These are phyloP conservation scores for Ammodytes dubius DNA, from an alignment of 2,113 vertebrate species.

Conservation along the genomic window DNA sequence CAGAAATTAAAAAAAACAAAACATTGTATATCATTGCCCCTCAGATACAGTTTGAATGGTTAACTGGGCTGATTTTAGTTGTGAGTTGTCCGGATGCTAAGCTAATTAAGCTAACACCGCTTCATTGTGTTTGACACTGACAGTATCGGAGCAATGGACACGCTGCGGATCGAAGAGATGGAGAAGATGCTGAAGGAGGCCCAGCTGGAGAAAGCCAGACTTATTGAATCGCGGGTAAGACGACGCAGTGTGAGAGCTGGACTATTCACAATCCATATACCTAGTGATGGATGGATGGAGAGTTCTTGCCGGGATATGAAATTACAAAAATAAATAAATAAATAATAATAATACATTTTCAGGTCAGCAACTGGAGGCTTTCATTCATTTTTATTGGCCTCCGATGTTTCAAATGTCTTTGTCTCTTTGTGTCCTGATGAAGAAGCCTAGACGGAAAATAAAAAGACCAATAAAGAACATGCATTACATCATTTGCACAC, in stretches of 20 bases:
- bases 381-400: conserved; percentile 44
- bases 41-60: not conserved
- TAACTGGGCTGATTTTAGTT: not conserved
- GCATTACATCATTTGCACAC: too few relatives aligned
- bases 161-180: conserved; percentile 95
- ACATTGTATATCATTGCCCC: not conserved
- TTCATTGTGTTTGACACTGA: conserved; percentile 14
- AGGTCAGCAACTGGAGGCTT: not conserved
- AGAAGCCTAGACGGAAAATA: not conserved
- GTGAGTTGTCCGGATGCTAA: not conserved
- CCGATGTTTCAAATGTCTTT: not conserved
- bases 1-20: not conserved
- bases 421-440: conserved; percentile 8
- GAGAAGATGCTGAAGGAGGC: conserved; percentile 97
- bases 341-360: not conserved
- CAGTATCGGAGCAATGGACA: conserved; percentile 90
- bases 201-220: conserved; percentile 91
- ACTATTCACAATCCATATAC: conserved; percentile 37
- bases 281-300: conserved; percentile 44
- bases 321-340: too few relatives aligned
- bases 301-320: not conserved
- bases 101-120: not conserved
- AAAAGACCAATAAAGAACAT: conserved; percentile 9
- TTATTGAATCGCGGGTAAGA: conserved; percentile 93
- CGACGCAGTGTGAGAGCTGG: too few relatives aligned